Conservation (phyloP, 2,888 invertebrate genomes). For the Trisateles emortualis region DNA sequence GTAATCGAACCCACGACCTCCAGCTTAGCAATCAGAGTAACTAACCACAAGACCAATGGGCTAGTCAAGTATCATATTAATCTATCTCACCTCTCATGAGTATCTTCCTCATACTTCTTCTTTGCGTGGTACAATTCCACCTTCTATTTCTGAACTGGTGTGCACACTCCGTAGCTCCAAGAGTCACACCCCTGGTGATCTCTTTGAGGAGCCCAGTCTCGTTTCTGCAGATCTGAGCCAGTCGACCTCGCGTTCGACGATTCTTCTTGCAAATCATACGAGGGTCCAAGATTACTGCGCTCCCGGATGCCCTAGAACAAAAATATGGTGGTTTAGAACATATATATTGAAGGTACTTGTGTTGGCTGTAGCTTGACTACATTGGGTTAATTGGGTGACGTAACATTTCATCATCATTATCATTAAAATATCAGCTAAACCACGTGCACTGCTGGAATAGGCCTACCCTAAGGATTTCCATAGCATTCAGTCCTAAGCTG, state of each 20-base stretch:
- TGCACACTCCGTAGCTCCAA: constrained; percentile 95
- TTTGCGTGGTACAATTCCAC: constrained; percentile 96
- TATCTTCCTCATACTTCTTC: constrained; percentile 94
- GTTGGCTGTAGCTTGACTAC: not conserved
- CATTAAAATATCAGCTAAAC: no score
- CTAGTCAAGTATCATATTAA: no score
- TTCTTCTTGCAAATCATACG: constrained; percentile 95
- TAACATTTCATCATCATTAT: no score
- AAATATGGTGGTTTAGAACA: not conserved
- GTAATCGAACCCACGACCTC: no score
- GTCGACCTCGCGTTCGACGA: constrained; percentile 91
- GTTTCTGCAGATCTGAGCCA: constrained; percentile 94
- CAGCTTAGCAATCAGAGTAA: no score
- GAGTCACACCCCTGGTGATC: constrained; percentile 93
- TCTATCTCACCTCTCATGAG: constrained; percentile 91
- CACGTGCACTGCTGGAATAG: no score
- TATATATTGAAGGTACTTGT: not conserved
- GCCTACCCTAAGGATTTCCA: no score
- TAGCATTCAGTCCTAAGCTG: no score
- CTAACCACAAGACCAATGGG: no score
- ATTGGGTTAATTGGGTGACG: no score
- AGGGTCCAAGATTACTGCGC: constrained; percentile 96
- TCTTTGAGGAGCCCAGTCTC: constrained; percentile 93
- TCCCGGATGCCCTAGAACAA: constrained; percentile 90
- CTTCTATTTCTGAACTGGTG: constrained; percentile 94